Conservation (phyloP, 2,113 vertebrate species). For the Gracilinanus agilis region DNA sequence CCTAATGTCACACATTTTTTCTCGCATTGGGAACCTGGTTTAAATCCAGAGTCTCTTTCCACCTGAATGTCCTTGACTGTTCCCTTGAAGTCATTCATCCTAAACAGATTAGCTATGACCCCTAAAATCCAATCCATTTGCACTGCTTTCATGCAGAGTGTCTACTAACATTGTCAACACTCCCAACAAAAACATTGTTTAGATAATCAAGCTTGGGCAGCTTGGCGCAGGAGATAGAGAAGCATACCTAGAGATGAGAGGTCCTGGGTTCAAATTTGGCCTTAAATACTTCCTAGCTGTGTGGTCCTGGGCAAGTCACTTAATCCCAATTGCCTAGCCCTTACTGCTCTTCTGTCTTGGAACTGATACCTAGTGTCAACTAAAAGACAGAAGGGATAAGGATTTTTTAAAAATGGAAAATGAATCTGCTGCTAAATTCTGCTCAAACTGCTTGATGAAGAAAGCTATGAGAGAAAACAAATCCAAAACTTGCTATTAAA, state of each 20-base stretch:
- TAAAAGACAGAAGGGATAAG: too few relatives aligned
- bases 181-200: too few relatives aligned
- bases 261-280: too few relatives aligned
- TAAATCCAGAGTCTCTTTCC: neutral
- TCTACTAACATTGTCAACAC: neutral
- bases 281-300: too few relatives aligned
- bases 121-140: neutral
- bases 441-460: neutral
- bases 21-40: neutral
- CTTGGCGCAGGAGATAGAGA: too few relatives aligned
- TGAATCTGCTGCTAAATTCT: neutral
- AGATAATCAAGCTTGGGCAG: too few relatives aligned
- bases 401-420: neutral
- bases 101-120: conserved; percentile 13
- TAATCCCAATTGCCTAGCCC: too few relatives aligned
- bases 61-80: neutral
- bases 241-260: too few relatives aligned
- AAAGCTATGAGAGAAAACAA: neutral
- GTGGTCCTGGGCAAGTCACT: too few relatives aligned
- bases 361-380: too few relatives aligned
- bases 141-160: neutral
- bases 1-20: neutral
- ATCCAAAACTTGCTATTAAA: neutral
- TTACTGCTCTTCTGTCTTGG: too few relatives aligned
- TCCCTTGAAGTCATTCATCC: neutral